Base-by-base conservation (phyloP, 2,113 vertebrate species). In the Caracal caracal region DNA sequence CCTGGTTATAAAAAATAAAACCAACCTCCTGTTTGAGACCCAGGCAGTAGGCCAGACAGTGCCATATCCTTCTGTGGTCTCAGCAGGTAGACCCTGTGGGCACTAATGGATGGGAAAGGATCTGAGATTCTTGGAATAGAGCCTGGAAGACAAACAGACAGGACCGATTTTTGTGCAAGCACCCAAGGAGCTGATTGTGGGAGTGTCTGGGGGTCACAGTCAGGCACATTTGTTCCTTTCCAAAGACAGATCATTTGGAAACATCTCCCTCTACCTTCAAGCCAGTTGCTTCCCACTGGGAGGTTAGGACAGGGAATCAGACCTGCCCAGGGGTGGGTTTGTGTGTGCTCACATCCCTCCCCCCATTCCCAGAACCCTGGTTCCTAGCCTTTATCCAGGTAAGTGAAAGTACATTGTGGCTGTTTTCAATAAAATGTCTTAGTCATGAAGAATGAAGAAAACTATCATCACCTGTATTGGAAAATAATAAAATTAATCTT, bases 401-500 rank as follows among this genome's bases (percentile, higher is more conserved):
- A 87, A 93, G 95, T 86, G 22, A 92, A 80, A 75, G 89, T 90
- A 4, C 79, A 28, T 71, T 26, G 4, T 28, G 40, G 49, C 47
- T 16, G 40, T 88, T 37, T 51, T 40, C 22, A 82, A 78, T 47
- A 47, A 80, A 66, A 30, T 68, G 5, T 43, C 65, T 90, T 35
- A 75, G 56, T 83, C 82, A 59, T 88, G 6, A 94, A 91, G 43
- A 88, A 63, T 85, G 19, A 65, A 26, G 71, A 53, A 61, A 96
- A 79, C 10, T 68, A 75, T 51, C 40, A 79, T 9, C 2, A 40
- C 10, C n/a, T 65, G 0, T 78, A 10, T 79, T 73, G 47, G 75
- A 94, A 90, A 70, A 91, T 20, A 88, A 15, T 85, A 49, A 93
- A 93, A 78, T 94, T 26, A 49, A 79, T 78, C 26, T 61, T 93